Base-by-base conservation (phyloP, 2,797 vertebrate genomes). In the Melanotaenia boesemani region DNA sequence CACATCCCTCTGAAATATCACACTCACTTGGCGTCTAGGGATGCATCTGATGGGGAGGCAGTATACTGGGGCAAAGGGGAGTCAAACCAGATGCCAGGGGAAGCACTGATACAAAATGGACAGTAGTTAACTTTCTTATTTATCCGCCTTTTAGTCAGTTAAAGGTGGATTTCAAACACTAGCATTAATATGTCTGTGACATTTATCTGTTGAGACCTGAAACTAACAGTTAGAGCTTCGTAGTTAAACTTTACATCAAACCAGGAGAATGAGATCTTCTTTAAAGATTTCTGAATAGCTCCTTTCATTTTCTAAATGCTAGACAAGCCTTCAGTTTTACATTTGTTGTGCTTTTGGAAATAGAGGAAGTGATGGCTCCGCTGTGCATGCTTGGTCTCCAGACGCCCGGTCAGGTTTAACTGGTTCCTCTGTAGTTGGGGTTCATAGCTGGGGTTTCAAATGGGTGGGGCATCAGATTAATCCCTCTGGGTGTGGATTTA, bases 401-500 rank as follows among this genome's bases (percentile, higher is more conserved):
- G 77, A 77, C 77, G 66, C 67, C 70, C 46, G 9, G 58, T 90
- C 90, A 87, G 85, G 89, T 91, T 70, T 22, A 77, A 90, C 90
- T 83, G 89, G 86, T 91, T 91, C 72, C 70, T 87, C 77, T 83
- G 79, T 86, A 86, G 72, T 87, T 63, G 67, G 74, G 83, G 82
- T 85, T 90, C 83, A 67, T 63, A 0, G n/a, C 44, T 63, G 44
- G 48, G 67, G 67, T 84, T 89, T 80, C 3, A 1, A 46, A 62
- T 28, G 59, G 88, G 80, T 30, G 75, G 66, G 15, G 70, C 77
- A 0, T 64, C 46, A 24, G 4, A 68, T 56, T n/a, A 67, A 56
- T 81, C 69, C 71, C 32, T 44, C 9, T 64, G 72, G 59, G 76
- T 41, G 56, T 70, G 76, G 65, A 41, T 67, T 66, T 50, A 62